Conservation (phyloP, 2,888 invertebrate species). For the Cremastinae sp. region DNA sequence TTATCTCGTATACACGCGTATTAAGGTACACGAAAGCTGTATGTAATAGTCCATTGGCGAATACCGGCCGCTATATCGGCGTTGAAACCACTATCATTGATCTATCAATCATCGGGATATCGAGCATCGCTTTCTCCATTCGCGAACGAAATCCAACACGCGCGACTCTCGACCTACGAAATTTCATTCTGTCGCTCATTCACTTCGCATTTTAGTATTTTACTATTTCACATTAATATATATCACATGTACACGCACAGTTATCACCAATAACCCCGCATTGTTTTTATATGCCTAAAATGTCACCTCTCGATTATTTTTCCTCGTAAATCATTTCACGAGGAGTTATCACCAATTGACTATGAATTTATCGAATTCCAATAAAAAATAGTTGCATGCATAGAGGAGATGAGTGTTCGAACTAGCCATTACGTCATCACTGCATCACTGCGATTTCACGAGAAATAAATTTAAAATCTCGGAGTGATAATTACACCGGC, state of each 20-base stretch:
- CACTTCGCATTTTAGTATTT: constrained; percentile 44
- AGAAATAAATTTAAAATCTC: too few relatives aligned
- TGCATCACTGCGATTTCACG: too few relatives aligned
- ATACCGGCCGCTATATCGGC: background rate
- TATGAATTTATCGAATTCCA: too few relatives aligned
- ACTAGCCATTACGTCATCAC: background rate
- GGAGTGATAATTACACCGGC: too few relatives aligned
- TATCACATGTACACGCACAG: constrained; percentile 6
- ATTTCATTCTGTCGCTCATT: constrained; percentile 43
- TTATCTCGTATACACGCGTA: constrained; percentile 21
- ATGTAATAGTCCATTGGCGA: constrained; percentile 34
- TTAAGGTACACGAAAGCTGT: constrained; percentile 32
- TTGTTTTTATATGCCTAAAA: too few relatives aligned
- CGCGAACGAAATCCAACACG: constrained; percentile 4
- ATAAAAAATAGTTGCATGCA: too few relatives aligned
- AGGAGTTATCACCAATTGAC: too few relatives aligned
- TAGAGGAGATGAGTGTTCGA: background rate
- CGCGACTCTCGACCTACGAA: background rate
- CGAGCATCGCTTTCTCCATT: constrained; percentile 32
- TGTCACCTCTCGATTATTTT: too few relatives aligned
- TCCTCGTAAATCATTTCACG: too few relatives aligned
- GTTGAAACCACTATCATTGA: constrained; percentile 38
- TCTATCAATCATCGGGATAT: constrained; percentile 41
- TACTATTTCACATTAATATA: background rate
- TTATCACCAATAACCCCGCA: too few relatives aligned